phyloP scores from a whole-genome alignment of 2,888 invertebrate genomes.

The Nomada lathburiana region DNA sequence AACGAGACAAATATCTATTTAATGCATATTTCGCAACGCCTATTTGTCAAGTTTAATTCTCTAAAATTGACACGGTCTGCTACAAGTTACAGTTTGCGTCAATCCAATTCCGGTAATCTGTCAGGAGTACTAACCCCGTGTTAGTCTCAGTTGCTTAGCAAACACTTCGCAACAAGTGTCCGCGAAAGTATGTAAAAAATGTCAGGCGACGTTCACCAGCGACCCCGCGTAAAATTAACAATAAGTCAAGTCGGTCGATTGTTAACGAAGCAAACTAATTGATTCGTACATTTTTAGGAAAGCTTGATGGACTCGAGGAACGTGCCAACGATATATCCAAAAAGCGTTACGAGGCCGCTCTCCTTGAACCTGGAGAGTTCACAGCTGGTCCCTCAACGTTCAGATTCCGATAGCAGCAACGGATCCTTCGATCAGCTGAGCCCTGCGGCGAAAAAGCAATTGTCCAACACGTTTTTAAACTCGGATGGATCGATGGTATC shows the following conservation, averaged over 20 bases:
- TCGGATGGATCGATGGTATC: slow-evolving; percentile 41
- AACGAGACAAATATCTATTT: neutral
- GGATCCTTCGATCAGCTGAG: slow-evolving; percentile 59
- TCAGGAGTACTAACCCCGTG: neutral
- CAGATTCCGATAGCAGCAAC: slow-evolving; percentile 10
- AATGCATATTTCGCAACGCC: neutral
- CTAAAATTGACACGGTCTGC: neutral
- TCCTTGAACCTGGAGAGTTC: slow-evolving; percentile 70
- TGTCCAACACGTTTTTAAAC: slow-evolving; percentile 48
- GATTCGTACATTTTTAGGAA: slow-evolving; percentile 56
- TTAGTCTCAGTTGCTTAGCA: neutral
- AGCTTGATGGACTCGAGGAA: slow-evolving; percentile 63
- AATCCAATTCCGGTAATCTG: neutral
- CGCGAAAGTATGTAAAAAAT: neutral
- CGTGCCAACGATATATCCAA: slow-evolving; percentile 60
- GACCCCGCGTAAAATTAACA: too few species aligned
- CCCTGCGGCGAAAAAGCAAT: slow-evolving; percentile 57
- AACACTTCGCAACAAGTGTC: neutral
- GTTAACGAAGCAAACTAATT: neutral
- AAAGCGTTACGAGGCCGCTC: slow-evolving; percentile 59
- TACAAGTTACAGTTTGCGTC: neutral
- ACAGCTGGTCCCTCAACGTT: slow-evolving; percentile 68
- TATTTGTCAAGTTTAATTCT: neutral
- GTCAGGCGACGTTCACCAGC: slow-evolving; percentile 1
- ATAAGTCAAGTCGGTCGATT: too few species aligned